A percentile compares a stretch with the other conserved stretches of the same genome.
Evolutionary conservation across 2,888 invertebrate genomes (phyloP).

Genomic region (Cantharis lateralis): DNA sequence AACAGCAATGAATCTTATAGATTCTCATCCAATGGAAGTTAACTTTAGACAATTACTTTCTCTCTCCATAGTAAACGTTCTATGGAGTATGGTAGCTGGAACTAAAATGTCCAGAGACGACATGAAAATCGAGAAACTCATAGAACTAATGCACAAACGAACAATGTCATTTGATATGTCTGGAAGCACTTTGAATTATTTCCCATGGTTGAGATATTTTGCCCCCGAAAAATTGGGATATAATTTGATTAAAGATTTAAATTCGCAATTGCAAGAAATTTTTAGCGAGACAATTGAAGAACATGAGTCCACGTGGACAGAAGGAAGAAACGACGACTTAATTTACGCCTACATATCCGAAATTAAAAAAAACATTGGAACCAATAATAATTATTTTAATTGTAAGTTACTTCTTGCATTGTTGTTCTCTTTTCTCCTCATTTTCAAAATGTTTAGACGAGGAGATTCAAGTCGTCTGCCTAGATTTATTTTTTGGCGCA

Average conservation of each 20-base stretch:
- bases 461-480: slow-evolving; percentile 66
- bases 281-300: slow-evolving; percentile 63
- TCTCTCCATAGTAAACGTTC: slow-evolving; percentile 66
- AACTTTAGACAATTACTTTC: slow-evolving; percentile 54
- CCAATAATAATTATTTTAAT: slow-evolving; percentile 54
- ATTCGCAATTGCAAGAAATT: slow-evolving; percentile 60
- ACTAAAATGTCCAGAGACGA: slow-evolving; percentile 56
- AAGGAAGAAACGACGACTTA: slow-evolving; percentile 61
- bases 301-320: slow-evolving; percentile 58
- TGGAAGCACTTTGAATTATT: slow-evolving; percentile 55
- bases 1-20: slow-evolving; percentile 36
- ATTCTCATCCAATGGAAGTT: slow-evolving; percentile 38
- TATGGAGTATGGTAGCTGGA: slow-evolving; percentile 66
- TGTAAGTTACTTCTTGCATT: slow-evolving; percentile 45
- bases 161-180: slow-evolving; percentile 59
- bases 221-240: slow-evolving; percentile 67
- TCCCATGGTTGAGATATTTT: slow-evolving; percentile 67
- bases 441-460: slow-evolving; percentile 59
- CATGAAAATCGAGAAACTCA: slow-evolving; percentile 52
- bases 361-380: slow-evolving; percentile 56
- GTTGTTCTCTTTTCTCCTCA: not conserved
- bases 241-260: slow-evolving; percentile 62
- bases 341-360: slow-evolving; percentile 67
- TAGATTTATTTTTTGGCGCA: slow-evolving; percentile 73
- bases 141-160: slow-evolving; percentile 58